Conservation (phyloP, 1,140 invertebrate species). For the Papilio machaon region DNA sequence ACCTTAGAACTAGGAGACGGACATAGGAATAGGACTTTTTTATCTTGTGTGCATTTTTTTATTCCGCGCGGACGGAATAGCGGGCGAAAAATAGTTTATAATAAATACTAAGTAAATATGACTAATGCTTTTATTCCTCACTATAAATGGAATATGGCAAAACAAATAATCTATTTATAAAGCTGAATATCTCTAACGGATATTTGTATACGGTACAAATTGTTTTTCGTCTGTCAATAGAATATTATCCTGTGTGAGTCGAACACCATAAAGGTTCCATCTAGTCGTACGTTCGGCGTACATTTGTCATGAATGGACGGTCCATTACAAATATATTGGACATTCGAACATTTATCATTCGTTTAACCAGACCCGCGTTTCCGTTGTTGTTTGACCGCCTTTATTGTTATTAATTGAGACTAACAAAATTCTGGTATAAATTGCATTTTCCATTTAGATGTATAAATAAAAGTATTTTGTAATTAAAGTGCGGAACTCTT, state of each 20-base stretch:
- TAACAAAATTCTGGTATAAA: constrained; percentile 41
- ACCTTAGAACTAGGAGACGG: too few species aligned
- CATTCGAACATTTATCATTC: constrained; percentile 47
- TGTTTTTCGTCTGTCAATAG: constrained; percentile 19
- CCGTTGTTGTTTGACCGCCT: constrained; percentile 39
- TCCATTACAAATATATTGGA: constrained; percentile 42
- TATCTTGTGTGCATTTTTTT: too few species aligned
- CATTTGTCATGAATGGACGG: constrained; percentile 39
- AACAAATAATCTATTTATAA: constrained; percentile 10
- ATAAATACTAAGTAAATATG: too few species aligned
- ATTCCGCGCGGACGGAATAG: too few species aligned
- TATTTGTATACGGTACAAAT: constrained; percentile 2
- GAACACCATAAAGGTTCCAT: constrained; percentile 32
- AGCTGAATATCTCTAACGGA: background rate
- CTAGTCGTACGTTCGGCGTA: constrained; percentile 3
- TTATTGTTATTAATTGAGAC: constrained; percentile 56
- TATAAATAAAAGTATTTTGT: background rate
- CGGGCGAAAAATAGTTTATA: background rate
- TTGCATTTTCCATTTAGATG: constrained; percentile 20
- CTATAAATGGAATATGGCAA: background rate
- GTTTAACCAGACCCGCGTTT: constrained; percentile 41
- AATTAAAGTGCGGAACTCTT: background rate
- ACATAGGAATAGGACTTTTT: too few species aligned
- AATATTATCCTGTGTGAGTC: constrained; percentile 11
- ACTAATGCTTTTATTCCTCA: background rate